Conservation (phyloP, 2,888 invertebrate genomes). For the Xestia rhomboidea region DNA sequence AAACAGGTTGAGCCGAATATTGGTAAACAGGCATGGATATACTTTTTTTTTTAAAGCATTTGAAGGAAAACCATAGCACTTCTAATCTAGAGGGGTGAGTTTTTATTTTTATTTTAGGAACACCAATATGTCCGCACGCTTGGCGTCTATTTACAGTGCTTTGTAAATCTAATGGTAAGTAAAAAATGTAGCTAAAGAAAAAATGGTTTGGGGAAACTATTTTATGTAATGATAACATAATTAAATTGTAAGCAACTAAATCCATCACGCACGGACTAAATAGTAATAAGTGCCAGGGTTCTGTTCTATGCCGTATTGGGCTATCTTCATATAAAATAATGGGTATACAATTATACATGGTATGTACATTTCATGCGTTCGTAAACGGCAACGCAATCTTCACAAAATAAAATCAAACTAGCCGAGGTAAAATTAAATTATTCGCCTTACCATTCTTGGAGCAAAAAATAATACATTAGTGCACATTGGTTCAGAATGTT, state of each 20-base stretch:
- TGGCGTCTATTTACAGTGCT: constrained; percentile 33
- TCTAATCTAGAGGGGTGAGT: constrained; percentile 44
- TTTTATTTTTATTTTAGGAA: constrained; percentile 13
- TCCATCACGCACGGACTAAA: constrained; percentile 52
- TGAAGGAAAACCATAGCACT: constrained; percentile 52
- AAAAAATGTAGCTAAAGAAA: constrained; percentile 46
- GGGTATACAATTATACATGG: constrained; percentile 38
- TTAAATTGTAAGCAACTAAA: constrained; percentile 52
- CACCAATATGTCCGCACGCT: constrained; percentile 21
- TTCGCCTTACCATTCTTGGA: constrained; percentile 73
- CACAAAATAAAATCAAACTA: constrained; percentile 70
- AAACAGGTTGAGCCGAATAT: constrained; percentile 15
- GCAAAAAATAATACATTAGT: constrained; percentile 81
- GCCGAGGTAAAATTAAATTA: constrained; percentile 66
- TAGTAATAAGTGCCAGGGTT: constrained; percentile 66
- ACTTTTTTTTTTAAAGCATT: constrained; percentile 42
- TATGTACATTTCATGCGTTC: constrained; percentile 71
- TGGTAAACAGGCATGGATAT: constrained; percentile 31
- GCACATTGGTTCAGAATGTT: constrained; percentile 83
- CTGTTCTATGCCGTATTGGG: constrained; percentile 61
- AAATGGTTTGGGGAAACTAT: constrained; percentile 26
- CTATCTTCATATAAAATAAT: constrained; percentile 43
- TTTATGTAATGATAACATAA: constrained; percentile 27
- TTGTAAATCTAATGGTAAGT: constrained; percentile 41
- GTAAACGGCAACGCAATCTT: constrained; percentile 68